Evolutionary conservation across 2,888 invertebrate genomes (phyloP).

Genomic region (Stramonita haemastoma): DNA sequence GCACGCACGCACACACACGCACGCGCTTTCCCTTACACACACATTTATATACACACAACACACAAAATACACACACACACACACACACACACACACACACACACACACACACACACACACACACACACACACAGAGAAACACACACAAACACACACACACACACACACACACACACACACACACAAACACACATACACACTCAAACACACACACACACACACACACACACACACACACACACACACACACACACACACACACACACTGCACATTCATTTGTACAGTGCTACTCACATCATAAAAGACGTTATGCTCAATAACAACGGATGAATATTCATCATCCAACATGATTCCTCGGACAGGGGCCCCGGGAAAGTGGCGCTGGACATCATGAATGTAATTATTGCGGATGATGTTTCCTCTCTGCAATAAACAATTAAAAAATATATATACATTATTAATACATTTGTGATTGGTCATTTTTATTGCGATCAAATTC

Average conservation of each 20-base stretch:
- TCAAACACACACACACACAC: neutral
- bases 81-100: neutral
- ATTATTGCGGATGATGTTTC: constrained; percentile 61
- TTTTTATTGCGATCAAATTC: no score
- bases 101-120: neutral
- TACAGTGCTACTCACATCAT: constrained; percentile 50
- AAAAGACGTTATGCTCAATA: constrained; percentile 64
- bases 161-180: neutral
- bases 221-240: neutral
- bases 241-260: neutral
- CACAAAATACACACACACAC: neutral
- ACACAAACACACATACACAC: neutral
- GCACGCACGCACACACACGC: neutral
- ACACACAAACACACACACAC: neutral
- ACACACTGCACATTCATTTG: neutral
- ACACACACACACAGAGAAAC: no score
- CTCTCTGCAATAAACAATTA: constrained; percentile 51
- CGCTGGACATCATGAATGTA: constrained; percentile 57
- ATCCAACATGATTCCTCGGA: constrained; percentile 63
- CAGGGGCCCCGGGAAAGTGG: constrained; percentile 59
- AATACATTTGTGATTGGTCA: no score
- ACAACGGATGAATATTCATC: constrained; percentile 59
- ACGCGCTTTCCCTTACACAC: neutral
- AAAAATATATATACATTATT: no score
- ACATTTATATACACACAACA: no score